These are phyloP conservation scores for Crossaster papposus DNA, from an alignment of 53 echinoderm and acorn worm species.

Conservation along the genomic window DNA sequence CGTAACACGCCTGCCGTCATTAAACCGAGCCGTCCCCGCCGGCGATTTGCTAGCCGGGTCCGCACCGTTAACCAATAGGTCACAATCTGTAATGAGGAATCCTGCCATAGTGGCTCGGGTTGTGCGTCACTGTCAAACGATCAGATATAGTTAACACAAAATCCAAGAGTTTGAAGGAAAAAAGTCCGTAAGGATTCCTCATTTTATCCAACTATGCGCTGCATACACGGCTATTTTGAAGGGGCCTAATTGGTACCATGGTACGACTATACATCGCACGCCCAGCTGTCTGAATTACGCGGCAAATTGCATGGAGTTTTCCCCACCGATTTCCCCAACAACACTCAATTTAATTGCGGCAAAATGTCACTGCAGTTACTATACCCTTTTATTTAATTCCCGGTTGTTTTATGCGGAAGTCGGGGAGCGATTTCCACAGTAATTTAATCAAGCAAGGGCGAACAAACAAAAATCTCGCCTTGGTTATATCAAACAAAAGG, in stretches of 20 bases:
- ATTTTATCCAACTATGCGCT: too few species aligned
- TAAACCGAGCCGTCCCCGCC: not conserved
- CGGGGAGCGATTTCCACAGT: not conserved
- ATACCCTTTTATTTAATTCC: constrained; percentile 1
- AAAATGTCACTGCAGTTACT: not conserved
- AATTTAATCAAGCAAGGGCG: not conserved
- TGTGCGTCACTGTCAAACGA: not conserved
- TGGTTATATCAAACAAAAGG: not conserved
- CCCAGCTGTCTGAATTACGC: constrained; percentile 1
- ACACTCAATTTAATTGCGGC: not conserved
- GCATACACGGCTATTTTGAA: not conserved
- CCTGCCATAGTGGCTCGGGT: not conserved
- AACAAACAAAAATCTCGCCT: not conserved
- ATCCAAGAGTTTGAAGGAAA: not conserved
- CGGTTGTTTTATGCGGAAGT: not conserved
- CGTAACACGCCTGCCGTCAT: not conserved
- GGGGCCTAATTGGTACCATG: not conserved
- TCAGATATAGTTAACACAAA: not conserved
- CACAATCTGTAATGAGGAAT: not conserved
- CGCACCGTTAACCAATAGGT: not conserved
- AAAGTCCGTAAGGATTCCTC: not conserved
- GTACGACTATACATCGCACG: not conserved
- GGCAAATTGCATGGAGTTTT: not conserved
- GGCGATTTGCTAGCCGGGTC: not conserved
- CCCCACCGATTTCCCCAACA: not conserved